Percentiles rank a stretch among this genome's conserved stretches.
Conservation (phyloP, 1,140 invertebrate genomes). For the Euborellia annulipes region DNA sequence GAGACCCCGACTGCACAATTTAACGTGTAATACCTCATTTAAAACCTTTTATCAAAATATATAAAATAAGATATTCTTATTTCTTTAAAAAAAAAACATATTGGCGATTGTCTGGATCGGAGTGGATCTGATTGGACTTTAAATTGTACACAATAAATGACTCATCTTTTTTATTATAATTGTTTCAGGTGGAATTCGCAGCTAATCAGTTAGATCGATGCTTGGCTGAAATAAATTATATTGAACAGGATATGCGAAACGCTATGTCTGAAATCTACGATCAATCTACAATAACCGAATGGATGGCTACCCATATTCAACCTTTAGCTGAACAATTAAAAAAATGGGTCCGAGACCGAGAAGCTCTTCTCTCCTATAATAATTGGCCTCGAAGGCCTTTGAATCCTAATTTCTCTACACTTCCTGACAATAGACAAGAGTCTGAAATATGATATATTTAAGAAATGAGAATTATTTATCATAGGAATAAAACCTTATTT, state of each 20-base stretch:
- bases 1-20: too few relatives aligned
- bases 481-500: too few relatives aligned
- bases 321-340: slow-evolving; percentile 29
- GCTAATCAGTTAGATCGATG: slow-evolving; percentile 9
- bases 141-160: too few relatives aligned
- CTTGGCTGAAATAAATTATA: slow-evolving; percentile 7
- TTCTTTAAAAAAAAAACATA: too few relatives aligned
- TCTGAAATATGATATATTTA: too few relatives aligned
- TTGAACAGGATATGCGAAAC: slow-evolving; percentile 14
- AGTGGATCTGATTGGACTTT: too few relatives aligned
- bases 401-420: neutral
- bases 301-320: slow-evolving; percentile 30
- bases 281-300: slow-evolving; percentile 28
- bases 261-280: slow-evolving; percentile 28
- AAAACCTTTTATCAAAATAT: too few relatives aligned
- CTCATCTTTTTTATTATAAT: slow-evolving; percentile 30
- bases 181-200: slow-evolving; percentile 17
- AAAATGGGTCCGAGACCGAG: slow-evolving; percentile 21
- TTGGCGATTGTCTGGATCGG: too few relatives aligned
- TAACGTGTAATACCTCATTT: too few relatives aligned
- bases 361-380: slow-evolving; percentile 19
- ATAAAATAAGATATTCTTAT: too few relatives aligned
- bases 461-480: too few relatives aligned
- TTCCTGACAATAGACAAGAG: too few relatives aligned
- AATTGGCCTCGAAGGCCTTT: slow-evolving; percentile 8